Percentiles rank a stretch among this genome's conserved stretches.
phyloP scores from a whole-genome alignment of 2,888 invertebrate genomes.

The Herminia tarsipennalis region DNA sequence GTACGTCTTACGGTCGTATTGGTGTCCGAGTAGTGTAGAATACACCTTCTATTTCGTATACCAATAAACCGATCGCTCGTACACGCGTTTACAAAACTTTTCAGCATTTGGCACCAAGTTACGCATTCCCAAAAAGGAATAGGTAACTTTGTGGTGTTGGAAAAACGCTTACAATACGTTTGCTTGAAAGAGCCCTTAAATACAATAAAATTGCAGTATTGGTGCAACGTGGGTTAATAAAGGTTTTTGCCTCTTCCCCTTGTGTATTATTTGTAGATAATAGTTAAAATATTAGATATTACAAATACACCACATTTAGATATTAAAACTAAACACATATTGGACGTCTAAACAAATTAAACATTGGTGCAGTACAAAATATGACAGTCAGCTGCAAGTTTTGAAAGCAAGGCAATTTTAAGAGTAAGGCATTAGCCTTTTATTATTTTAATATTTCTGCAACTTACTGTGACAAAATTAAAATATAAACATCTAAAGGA shows the following conservation, averaged over 20 bases:
- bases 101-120: too few species aligned
- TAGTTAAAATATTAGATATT: constrained; percentile 19
- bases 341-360: constrained; percentile 21
- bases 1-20: too few species aligned
- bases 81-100: too few species aligned
- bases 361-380: constrained; percentile 27
- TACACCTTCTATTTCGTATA: too few species aligned
- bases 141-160: too few species aligned
- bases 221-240: background rate
- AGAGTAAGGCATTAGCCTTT: background rate
- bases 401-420: constrained; percentile 14
- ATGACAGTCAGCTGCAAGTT: constrained; percentile 33
- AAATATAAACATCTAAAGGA: background rate
- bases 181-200: too few species aligned
- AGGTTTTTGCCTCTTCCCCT: constrained; percentile 27
- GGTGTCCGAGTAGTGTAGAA: too few species aligned
- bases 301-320: constrained; percentile 38
- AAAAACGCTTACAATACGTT: too few species aligned
- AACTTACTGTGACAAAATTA: constrained; percentile 28
- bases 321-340: constrained; percentile 26
- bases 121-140: too few species aligned
- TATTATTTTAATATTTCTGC: constrained; percentile 17
- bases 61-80: too few species aligned
- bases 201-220: too few species aligned
- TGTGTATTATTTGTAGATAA: too few species aligned